Conservation (phyloP, 2,797 vertebrate genomes). For the Esox masquinongy region DNA sequence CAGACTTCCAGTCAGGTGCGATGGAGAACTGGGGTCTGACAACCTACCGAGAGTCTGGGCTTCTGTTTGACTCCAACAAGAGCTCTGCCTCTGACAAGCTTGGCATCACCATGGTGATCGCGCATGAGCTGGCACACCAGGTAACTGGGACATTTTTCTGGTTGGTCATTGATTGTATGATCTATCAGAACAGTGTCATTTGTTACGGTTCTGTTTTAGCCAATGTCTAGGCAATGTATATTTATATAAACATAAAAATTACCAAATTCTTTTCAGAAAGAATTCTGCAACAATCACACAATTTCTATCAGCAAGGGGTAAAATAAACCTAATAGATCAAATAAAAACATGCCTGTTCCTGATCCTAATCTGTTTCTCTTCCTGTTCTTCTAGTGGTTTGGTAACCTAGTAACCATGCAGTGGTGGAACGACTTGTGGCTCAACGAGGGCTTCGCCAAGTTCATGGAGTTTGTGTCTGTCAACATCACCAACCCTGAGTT, state of each 20-base stretch:
- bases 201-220: too few relatives aligned
- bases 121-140: constrained; percentile 93
- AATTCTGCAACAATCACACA: too few relatives aligned
- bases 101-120: constrained; percentile 80
- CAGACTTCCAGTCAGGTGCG: constrained; percentile 89
- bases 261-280: too few relatives aligned
- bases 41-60: constrained; percentile 83
- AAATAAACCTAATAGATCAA: too few relatives aligned
- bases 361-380: background rate
- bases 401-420: constrained; percentile 95
- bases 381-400: constrained; percentile 84
- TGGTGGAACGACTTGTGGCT: constrained; percentile 98
- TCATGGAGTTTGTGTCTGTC: constrained; percentile 91
- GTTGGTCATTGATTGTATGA: background rate
- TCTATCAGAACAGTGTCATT: background rate
- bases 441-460: constrained; percentile 93
- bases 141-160: constrained; percentile 45
- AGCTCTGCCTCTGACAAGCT: constrained; percentile 86
- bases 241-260: too few relatives aligned
- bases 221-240: too few relatives aligned
- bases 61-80: constrained; percentile 81
- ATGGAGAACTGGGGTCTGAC: constrained; percentile 98
- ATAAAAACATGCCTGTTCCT: background rate
- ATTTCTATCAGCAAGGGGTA: too few relatives aligned
- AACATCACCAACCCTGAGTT: constrained; percentile 86